Evolutionary conservation across 1,140 invertebrate species (phyloP).

Genomic region (Popillia japonica): DNA sequence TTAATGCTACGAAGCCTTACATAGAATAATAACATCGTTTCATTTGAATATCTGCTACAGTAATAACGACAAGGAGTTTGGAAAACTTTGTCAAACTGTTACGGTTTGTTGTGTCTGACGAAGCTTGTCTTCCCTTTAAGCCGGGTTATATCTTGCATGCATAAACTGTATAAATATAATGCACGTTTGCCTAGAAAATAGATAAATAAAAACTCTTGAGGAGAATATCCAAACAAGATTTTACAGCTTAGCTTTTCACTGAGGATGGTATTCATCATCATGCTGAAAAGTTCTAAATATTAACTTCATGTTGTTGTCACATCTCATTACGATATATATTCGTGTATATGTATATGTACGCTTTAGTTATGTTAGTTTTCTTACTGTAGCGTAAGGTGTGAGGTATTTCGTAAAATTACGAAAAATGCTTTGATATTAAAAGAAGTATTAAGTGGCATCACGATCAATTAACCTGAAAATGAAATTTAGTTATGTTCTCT

Average conservation of each 20-base stretch:
- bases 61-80: not conserved
- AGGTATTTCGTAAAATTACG: too few relatives aligned
- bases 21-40: conserved; percentile 6
- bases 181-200: not conserved
- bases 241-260: not conserved
- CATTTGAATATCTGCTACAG: conserved; percentile 30
- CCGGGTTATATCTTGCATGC: not conserved
- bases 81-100: conserved; percentile 18
- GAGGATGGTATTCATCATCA: too few relatives aligned
- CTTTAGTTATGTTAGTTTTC: too few relatives aligned
- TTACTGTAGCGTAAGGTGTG: too few relatives aligned
- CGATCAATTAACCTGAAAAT: too few relatives aligned
- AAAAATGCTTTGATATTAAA: too few relatives aligned
- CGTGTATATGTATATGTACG: too few relatives aligned
- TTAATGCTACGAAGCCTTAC: conserved; percentile 1
- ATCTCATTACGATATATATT: too few relatives aligned
- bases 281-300: too few relatives aligned
- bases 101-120: conserved; percentile 26
- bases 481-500: too few relatives aligned
- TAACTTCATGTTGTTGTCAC: too few relatives aligned
- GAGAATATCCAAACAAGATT: not conserved
- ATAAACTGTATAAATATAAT: not conserved
- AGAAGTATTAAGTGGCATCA: too few relatives aligned
- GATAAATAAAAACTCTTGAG: not conserved
- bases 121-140: not conserved